Percentiles rank a stretch among this genome's conserved stretches.
Conservation (phyloP, 2,888 invertebrate genomes). For the Geophilus truncorum region DNA sequence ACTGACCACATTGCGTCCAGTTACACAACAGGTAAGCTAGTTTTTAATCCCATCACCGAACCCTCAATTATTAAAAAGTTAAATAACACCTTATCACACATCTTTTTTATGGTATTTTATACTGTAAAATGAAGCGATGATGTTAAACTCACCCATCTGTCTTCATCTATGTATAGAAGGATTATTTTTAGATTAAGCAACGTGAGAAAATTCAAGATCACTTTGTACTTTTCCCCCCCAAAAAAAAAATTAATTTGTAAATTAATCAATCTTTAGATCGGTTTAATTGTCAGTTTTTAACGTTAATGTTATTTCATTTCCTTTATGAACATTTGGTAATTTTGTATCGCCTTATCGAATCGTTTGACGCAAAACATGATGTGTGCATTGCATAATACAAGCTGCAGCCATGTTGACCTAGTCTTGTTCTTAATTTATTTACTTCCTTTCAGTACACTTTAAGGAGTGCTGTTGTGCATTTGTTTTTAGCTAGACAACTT, state of each 20-base stretch:
- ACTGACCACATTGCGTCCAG: not conserved
- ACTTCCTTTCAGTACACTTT: not conserved
- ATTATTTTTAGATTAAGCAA: slow-evolving; percentile 8
- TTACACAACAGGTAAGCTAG: not conserved
- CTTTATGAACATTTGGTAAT: not conserved
- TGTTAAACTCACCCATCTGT: no score
- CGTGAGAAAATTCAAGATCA: not conserved
- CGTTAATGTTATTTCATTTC: not conserved
- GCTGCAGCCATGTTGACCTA: slow-evolving; percentile 12
- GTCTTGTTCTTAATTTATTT: not conserved
- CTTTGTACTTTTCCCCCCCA: not conserved
- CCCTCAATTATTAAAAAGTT: not conserved
- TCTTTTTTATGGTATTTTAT: not conserved
- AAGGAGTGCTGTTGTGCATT: not conserved
- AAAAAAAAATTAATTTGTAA: not conserved
- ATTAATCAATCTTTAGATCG: not conserved
- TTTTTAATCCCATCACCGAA: not conserved
- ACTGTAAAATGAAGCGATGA: not conserved
- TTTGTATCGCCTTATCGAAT: not conserved
- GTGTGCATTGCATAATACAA: not conserved
- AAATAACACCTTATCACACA: not conserved
- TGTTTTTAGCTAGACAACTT: not conserved
- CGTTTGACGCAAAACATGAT: not conserved
- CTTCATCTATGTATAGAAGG: not conserved
- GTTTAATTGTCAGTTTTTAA: no score